Evolutionary conservation across 1,140 invertebrate genomes (phyloP), one percentile per base, ranked within the genome.

Genomic region (Lamellibrachia luymesi): DNA sequence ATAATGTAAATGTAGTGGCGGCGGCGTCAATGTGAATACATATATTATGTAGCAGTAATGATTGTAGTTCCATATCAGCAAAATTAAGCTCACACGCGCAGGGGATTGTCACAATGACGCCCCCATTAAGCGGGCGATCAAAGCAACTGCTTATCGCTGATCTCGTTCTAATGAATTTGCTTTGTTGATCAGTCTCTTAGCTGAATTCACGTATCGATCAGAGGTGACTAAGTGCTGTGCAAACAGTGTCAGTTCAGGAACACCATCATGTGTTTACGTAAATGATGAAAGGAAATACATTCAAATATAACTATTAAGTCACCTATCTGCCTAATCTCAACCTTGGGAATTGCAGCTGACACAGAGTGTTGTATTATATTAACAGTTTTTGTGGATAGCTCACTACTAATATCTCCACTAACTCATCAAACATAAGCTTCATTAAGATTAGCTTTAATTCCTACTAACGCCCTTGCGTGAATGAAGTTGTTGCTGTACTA

Each of bases 151-250:
- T 80, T 80, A 80, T 80, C 64, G 64, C 64, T 80, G 64, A 80
- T 80, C 64, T 80, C 64, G 17, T 80, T 80, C 64, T 80, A 80
- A 80, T 80, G 64, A 80, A 80, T 80, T 80, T 80, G 64, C 64
- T 80, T 80, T 17, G 64, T 80, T 80, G 64, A 80, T 80, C 64
- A 80, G 64, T 80, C 64, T 80, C 64, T 80, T 80, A 80, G 64
- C 64, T 80, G 17, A 80, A 80, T 80, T 80, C 64, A 80, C 13
- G 2, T 17, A 80, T 80, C 64, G 64, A 80, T 80, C 64, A 22
- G 64, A 80, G 64, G 7, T 80, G 64, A 80, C 64, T 80, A 80
- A 80, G 64, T 80, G 64, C 64, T 80, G 13, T 80, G 64, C 64
- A 80, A 8, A 80, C 13, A 80, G 13, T 80, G 64, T 22, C 25